phyloP scores from a whole-genome alignment of 2,888 invertebrate genomes.

The Fissipunctia ypsillon region DNA sequence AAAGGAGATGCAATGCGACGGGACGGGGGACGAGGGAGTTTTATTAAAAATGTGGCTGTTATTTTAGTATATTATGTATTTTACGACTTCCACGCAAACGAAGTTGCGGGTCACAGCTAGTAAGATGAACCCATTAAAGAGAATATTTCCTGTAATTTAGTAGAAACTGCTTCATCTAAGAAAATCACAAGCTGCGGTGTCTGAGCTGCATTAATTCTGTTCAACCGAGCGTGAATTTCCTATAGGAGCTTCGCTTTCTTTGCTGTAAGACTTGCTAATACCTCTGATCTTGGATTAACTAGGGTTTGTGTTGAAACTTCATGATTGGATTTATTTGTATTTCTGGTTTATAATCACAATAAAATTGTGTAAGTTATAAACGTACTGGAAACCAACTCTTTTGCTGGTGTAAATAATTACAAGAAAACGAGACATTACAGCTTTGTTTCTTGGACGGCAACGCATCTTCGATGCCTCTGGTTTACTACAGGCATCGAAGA shows the following conservation, averaged over 20 bases:
- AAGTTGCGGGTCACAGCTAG: too few relatives aligned
- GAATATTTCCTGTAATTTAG: neutral
- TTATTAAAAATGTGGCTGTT: too few relatives aligned
- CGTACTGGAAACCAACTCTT: neutral
- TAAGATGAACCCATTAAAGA: neutral
- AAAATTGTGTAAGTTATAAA: neutral
- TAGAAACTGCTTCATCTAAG: slow-evolving; percentile 10
- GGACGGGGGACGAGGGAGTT: too few relatives aligned
- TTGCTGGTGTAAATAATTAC: neutral
- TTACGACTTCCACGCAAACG: too few relatives aligned
- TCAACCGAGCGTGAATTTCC: slow-evolving; percentile 24
- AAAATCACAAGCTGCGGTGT: slow-evolving; percentile 14
- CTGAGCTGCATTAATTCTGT: slow-evolving; percentile 17
- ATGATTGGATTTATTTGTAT: neutral
- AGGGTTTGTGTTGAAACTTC: neutral
- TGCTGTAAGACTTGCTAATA: slow-evolving; percentile 15
- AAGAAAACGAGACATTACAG: too few relatives aligned
- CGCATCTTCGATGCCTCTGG: neutral
- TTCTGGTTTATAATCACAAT: neutral
- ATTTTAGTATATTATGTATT: too few relatives aligned
- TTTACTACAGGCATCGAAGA: too few relatives aligned
- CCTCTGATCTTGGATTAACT: slow-evolving; percentile 3
- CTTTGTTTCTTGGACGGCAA: neutral
- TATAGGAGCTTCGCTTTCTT: slow-evolving; percentile 5
- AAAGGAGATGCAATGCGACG: too few relatives aligned